Conservation (phyloP, 2,113 vertebrate genomes). For the Engraulis encrasicolus region DNA sequence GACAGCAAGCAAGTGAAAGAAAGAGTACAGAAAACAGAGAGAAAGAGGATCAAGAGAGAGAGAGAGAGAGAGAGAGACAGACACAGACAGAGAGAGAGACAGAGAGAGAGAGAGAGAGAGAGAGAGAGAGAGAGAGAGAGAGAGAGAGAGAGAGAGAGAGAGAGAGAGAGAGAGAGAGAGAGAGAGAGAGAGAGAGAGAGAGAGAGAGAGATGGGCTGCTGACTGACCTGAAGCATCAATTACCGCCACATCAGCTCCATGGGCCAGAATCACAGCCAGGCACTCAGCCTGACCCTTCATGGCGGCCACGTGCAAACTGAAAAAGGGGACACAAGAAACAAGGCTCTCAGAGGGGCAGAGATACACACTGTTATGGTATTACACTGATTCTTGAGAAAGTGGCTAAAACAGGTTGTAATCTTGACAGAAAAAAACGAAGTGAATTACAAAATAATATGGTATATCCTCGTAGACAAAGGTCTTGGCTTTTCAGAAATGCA, state of each 20-base stretch:
- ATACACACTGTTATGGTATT: not conserved
- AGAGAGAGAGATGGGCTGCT: not conserved
- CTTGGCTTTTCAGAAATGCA: too few relatives aligned
- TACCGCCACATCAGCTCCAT: slow-evolving; percentile 86
- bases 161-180: not conserved
- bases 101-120: not conserved
- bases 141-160: not conserved
- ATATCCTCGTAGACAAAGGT: too few relatives aligned
- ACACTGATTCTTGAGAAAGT: too few relatives aligned
- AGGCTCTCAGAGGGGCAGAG: slow-evolving; percentile 25
- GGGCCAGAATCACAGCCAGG: slow-evolving; percentile 85
- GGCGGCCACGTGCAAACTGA: slow-evolving; percentile 91
- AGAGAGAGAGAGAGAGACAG: not conserved
- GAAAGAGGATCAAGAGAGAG: not conserved
- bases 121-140: not conserved
- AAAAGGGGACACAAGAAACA: slow-evolving; percentile 48
- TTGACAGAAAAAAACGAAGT: too few relatives aligned
- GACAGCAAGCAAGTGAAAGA: not conserved
- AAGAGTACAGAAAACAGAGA: not conserved
- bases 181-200: not conserved
- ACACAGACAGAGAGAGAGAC: not conserved
- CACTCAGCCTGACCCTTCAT: slow-evolving; percentile 87
- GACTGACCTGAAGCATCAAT: slow-evolving; percentile 86
- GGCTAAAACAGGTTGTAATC: too few relatives aligned
- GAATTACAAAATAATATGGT: too few relatives aligned